Conservation (phyloP, 30 jellyfish, hydroid and myxozoan species). For the Turritopsis rubra region DNA sequence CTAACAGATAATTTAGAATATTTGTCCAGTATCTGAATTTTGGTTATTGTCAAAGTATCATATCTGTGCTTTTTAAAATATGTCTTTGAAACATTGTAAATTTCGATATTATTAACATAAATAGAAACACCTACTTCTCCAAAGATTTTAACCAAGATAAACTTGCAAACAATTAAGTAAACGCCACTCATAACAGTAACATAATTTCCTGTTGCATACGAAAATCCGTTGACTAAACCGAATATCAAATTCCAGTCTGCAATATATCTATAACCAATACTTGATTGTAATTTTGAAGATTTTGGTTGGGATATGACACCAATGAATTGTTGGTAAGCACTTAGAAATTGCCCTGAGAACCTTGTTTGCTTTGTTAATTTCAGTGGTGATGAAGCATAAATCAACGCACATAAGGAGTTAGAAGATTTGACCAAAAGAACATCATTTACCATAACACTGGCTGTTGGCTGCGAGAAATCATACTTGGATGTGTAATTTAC, state of each 20-base stretch:
- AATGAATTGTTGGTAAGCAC: constrained; percentile 2
- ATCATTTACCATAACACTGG: neutral
- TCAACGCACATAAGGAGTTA: neutral
- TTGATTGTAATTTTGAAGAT: neutral
- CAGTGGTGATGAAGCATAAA: constrained; percentile 5
- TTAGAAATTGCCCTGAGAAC: neutral
- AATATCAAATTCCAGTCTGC: constrained; percentile 5
- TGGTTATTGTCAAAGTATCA: constrained; percentile 5
- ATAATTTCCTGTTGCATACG: constrained; percentile 19
- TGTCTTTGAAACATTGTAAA: neutral
- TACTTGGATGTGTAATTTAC: neutral
- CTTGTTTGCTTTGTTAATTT: constrained; percentile 2
- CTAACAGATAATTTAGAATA: neutral
- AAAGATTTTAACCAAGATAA: constrained; percentile 5
- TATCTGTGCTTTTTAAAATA: neutral
- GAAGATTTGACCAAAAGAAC: neutral
- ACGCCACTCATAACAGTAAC: neutral
- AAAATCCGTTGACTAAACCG: constrained; percentile 12
- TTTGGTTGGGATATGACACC: constrained; percentile 21
- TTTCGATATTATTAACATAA: neutral
- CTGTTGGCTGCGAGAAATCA: neutral
- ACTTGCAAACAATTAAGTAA: constrained; percentile 7
- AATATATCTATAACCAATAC: neutral
- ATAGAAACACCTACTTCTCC: constrained; percentile 4
- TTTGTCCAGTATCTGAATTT: neutral